Evolutionary conservation across 2,113 vertebrate genomes (phyloP).

Genomic region (Macquaria ambigua): DNA sequence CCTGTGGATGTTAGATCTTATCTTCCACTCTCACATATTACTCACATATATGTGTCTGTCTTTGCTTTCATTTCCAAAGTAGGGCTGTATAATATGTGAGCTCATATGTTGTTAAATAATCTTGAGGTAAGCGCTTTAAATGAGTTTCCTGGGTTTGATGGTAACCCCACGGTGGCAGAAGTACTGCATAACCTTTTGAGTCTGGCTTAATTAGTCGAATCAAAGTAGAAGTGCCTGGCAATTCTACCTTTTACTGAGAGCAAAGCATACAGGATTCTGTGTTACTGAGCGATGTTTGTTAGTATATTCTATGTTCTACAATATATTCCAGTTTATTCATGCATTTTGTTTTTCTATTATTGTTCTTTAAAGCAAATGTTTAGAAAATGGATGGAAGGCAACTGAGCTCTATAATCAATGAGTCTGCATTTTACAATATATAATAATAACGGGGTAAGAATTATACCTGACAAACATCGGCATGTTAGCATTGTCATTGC

Average conservation of each 20-base stretch:
- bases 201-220: constrained; percentile 3
- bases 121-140: constrained; percentile 29
- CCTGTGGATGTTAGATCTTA: constrained; percentile 26
- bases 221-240: not conserved
- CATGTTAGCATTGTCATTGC: not conserved
- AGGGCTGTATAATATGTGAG: constrained; percentile 20
- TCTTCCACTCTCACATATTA: constrained; percentile 12
- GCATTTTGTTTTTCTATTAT: not conserved
- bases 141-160: constrained; percentile 19
- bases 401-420: no score
- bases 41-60: not conserved
- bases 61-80: constrained; percentile 26
- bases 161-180: constrained; percentile 7
- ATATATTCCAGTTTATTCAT: not conserved
- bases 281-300: not conserved
- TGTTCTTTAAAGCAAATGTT: not conserved
- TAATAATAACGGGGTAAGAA: no score
- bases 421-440: no score
- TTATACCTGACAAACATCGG: not conserved
- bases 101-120: constrained; percentile 54
- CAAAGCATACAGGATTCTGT: not conserved
- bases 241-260: not conserved
- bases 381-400: no score
- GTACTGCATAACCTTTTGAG: constrained; percentile 25
- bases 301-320: not conserved